Conservation (phyloP, 2,797 vertebrate genomes). For the Megaceryle alcyon region DNA sequence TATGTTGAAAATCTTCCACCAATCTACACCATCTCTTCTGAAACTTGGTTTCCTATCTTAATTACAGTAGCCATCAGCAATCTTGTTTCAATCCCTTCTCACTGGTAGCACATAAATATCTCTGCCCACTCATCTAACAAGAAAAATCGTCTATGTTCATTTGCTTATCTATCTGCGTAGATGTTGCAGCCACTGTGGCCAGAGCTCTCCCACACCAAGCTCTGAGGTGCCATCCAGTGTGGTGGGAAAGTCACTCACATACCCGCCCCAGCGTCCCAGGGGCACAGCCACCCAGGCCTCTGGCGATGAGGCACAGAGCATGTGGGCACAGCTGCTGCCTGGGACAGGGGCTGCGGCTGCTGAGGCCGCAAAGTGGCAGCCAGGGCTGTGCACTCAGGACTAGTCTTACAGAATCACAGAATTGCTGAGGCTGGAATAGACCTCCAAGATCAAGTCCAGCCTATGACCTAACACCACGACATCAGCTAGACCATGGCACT, state of each 20-base stretch:
- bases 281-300: background rate
- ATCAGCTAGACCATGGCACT: too few relatives aligned
- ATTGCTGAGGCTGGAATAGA: too few relatives aligned
- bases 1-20: accelerated
- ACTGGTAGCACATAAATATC: background rate
- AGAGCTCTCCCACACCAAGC: too few relatives aligned
- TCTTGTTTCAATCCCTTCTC: background rate
- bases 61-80: background rate
- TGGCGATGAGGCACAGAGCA: background rate
- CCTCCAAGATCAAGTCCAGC: too few relatives aligned
- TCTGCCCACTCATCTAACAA: background rate
- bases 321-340: too few relatives aligned
- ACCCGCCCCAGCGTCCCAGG: accelerated
- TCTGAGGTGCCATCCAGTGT: too few relatives aligned
- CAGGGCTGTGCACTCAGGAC: too few relatives aligned
- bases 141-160: accelerated
- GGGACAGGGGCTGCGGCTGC: too few relatives aligned
- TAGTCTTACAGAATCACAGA: too few relatives aligned
- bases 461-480: too few relatives aligned
- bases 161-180: too few relatives aligned
- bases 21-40: background rate
- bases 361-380: too few relatives aligned
- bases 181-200: background rate
- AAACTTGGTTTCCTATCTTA: background rate
- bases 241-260: accelerated